Conservation (phyloP, 2,113 vertebrate species). For the Nettapus auritus region DNA sequence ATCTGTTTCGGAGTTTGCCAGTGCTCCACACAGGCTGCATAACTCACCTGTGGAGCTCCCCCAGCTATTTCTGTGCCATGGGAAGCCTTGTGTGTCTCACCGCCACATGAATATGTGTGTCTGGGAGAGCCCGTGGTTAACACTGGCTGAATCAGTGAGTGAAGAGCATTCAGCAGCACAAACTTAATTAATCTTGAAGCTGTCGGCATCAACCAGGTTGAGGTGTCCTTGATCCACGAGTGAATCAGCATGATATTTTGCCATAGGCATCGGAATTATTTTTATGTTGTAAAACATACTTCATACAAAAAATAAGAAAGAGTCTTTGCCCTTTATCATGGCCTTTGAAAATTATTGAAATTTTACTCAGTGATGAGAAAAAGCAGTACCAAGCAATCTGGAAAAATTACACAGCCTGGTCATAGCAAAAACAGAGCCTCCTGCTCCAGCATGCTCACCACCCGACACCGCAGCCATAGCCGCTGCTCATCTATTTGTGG, state of each 20-base stretch:
- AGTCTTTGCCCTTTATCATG: background rate
- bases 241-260: background rate
- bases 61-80: background rate
- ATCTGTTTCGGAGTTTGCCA: background rate
- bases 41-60: background rate
- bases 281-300: background rate
- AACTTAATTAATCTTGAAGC: background rate
- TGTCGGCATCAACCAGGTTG: background rate
- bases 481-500: background rate
- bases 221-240: background rate
- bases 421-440: background rate
- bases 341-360: background rate
- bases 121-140: background rate
- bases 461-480: background rate
- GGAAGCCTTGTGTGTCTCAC: background rate
- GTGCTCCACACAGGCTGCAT: background rate
- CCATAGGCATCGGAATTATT: background rate
- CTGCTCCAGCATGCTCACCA: rapidly evolving
- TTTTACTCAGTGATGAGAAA: background rate
- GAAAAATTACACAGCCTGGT: background rate
- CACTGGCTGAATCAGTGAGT: background rate
- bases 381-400: background rate
- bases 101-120: background rate
- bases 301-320: background rate
- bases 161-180: background rate